Evolutionary conservation across 2,113 vertebrate species (phyloP).

Genomic region (Hippocampus barbouri): DNA sequence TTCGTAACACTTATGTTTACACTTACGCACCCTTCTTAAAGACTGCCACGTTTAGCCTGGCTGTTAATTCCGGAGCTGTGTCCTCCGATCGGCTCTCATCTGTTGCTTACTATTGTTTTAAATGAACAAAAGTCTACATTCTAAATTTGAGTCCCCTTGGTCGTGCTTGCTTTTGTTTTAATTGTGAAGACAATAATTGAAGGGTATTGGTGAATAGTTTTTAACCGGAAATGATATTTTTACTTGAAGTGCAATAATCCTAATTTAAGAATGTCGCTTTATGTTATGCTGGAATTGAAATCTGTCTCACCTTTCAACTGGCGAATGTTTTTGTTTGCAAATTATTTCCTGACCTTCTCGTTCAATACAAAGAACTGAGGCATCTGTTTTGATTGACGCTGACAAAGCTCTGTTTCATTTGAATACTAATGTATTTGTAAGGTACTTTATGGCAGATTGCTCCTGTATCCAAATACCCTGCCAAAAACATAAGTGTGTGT

Average conservation of each 20-base stretch:
- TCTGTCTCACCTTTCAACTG: constrained; percentile 14
- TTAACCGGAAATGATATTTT: constrained; percentile 16
- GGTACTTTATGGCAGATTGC: constrained; percentile 24
- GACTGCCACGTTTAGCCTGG: constrained; percentile 3
- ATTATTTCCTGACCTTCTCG: constrained; percentile 23
- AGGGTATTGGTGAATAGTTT: constrained; percentile 10
- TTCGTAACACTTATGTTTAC: constrained; percentile 40
- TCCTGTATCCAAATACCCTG: constrained; percentile 15
- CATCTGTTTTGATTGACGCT: constrained; percentile 29
- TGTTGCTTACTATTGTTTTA: background rate
- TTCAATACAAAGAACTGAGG: constrained; percentile 8
- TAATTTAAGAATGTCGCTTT: constrained; percentile 25
- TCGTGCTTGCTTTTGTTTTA: constrained; percentile 11
- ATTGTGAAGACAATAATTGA: constrained; percentile 38
- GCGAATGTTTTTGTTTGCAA: constrained; percentile 1
- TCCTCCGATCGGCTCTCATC: background rate
- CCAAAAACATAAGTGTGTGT: too few relatives aligned
- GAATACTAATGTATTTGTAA: constrained; percentile 11
- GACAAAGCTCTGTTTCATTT: constrained; percentile 12
- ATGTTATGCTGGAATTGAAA: constrained; percentile 28
- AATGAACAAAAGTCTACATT: constrained; percentile 36
- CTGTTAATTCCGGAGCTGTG: background rate
- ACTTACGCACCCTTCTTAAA: constrained; percentile 19
- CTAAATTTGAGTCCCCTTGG: constrained; percentile 11
- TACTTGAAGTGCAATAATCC: constrained; percentile 63